These are phyloP conservation scores for Thunnus maccoyii DNA, from an alignment of 2,113 vertebrate species.

Conservation along the genomic window DNA sequence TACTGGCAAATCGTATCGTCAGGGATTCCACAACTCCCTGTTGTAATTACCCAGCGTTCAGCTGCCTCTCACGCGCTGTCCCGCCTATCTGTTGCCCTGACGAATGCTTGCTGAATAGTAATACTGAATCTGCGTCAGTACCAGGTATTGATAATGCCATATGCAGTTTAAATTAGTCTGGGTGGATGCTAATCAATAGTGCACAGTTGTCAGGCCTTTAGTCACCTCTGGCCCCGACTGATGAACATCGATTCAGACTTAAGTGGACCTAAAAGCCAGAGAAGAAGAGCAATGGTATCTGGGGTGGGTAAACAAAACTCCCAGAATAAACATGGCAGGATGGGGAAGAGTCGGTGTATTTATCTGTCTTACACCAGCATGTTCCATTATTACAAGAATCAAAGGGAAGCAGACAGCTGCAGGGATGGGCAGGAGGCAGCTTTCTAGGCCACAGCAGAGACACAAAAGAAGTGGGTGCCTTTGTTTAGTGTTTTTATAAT, in stretches of 20 bases:
- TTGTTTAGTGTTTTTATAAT: conserved; percentile 35
- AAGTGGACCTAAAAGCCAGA: conserved; percentile 60
- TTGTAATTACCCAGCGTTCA: conserved; percentile 75
- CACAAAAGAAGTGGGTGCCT: conserved; percentile 48
- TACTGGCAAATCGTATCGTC: conserved; percentile 47
- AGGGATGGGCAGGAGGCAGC: conserved; percentile 21
- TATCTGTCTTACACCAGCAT: conserved; percentile 44
- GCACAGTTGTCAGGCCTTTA: conserved; percentile 68
- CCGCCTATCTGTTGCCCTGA: conserved; percentile 38
- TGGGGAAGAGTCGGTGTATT: conserved; percentile 35
- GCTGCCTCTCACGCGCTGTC: conserved; percentile 39
- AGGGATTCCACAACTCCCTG: conserved; percentile 62
- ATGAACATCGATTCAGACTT: conserved; percentile 76
- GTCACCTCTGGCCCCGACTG: conserved; percentile 70
- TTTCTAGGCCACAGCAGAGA: conserved; percentile 14
- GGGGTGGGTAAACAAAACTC: conserved; percentile 51
- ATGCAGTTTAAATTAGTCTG: conserved; percentile 75
- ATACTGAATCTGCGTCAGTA: conserved; percentile 53
- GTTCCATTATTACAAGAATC: conserved; percentile 49
- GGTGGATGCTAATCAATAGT: conserved; percentile 72
- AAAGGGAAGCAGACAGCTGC: conserved; percentile 39
- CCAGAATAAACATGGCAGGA: conserved; percentile 48
- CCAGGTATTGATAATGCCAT: conserved; percentile 73
- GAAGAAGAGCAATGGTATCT: conserved; percentile 41
- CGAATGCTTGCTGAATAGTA: conserved; percentile 50